These are phyloP conservation scores for Polydrusus cervinus DNA, from an alignment of 2,888 invertebrate genomes.

Conservation along the genomic window DNA sequence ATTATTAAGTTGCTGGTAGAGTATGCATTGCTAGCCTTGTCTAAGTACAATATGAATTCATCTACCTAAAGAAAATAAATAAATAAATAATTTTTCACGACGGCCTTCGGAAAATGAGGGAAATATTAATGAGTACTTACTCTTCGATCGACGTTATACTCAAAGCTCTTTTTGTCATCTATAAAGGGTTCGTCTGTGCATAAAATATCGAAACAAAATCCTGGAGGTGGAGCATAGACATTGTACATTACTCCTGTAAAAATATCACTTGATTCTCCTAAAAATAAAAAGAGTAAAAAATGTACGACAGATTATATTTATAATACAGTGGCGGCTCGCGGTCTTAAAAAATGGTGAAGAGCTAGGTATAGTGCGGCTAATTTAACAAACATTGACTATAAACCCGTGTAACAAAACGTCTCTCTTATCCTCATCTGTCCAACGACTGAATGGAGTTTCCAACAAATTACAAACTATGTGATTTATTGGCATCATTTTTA, in stretches of 20 bases:
- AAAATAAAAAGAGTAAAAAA: constrained; percentile 42
- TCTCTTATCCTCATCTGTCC: no score
- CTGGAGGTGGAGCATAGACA: constrained; percentile 87
- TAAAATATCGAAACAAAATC: constrained; percentile 94
- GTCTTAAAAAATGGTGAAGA: no score
- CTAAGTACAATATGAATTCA: constrained; percentile 74
- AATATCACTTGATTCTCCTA: constrained; percentile 75
- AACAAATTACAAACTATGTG: no score
- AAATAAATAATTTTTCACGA: background rate
- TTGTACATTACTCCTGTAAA: constrained; percentile 82
- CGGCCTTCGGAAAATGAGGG: background rate
- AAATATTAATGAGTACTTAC: constrained; percentile 71
- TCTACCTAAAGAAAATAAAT: constrained; percentile 72
- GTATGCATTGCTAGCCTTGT: constrained; percentile 74
- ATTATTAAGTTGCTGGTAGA: constrained; percentile 85
- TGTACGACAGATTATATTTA: background rate
- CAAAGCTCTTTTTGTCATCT: constrained; percentile 85
- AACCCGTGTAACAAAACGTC: no score
- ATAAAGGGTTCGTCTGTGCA: constrained; percentile 91
- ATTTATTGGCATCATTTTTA: no score
- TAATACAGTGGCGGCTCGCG: no score
- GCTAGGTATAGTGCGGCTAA: no score
- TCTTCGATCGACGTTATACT: constrained; percentile 86
- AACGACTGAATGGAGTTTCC: no score
- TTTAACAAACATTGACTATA: no score